These are phyloP conservation scores for Tiliqua scincoides DNA, from an alignment of 2,113 vertebrate genomes.

Conservation along the genomic window DNA sequence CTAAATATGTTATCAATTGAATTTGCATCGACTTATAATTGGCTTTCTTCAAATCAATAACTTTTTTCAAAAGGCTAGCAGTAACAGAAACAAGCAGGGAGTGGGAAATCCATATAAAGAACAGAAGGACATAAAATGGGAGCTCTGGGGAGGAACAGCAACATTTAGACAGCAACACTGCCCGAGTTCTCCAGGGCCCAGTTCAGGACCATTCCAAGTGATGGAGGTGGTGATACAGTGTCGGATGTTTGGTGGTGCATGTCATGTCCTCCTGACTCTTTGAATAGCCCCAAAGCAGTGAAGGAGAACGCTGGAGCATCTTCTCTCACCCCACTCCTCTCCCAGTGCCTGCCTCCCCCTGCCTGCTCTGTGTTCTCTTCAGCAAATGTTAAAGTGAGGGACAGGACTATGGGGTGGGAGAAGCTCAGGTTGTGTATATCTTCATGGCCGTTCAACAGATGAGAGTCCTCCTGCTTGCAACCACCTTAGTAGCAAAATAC, in stretches of 20 bases:
- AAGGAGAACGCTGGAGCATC: background rate
- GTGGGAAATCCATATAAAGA: background rate
- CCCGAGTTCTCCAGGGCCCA: background rate
- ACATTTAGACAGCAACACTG: background rate
- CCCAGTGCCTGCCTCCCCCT: background rate
- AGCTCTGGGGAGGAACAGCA: background rate
- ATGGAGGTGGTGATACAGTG: background rate
- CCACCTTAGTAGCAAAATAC: background rate
- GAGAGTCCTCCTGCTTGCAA: background rate
- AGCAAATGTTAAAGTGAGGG: too few species aligned
- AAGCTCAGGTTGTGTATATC: background rate
- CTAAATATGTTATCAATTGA: background rate
- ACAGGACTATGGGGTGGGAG: background rate
- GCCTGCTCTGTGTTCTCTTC: background rate
- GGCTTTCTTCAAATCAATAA: background rate
- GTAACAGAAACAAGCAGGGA: background rate
- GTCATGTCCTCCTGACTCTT: too few species aligned
- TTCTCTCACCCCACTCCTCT: background rate
- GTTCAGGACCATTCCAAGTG: background rate
- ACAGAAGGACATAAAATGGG: background rate
- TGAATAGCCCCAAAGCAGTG: background rate
- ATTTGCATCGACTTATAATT: background rate
- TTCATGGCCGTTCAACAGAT: background rate
- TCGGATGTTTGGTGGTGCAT: background rate
- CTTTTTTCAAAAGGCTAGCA: background rate